A percentile compares a stretch with the other conserved stretches of the same genome.
phyloP scores from a whole-genome alignment of 1,140 invertebrate species.

The Choristoneura fumiferana region DNA sequence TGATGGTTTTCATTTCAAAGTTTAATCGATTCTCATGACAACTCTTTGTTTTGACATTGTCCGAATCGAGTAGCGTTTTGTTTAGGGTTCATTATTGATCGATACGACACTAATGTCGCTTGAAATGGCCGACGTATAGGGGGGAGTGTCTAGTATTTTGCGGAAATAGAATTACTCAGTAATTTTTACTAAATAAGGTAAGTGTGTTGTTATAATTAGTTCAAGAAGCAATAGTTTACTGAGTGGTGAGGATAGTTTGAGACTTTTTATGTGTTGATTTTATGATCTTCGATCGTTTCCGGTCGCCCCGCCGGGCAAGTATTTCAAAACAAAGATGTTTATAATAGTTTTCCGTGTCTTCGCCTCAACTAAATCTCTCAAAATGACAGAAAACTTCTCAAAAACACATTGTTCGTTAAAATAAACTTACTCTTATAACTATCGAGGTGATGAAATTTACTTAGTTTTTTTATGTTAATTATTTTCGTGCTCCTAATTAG shows the following conservation, averaged over 20 bases:
- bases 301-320: slow-evolving; percentile 55
- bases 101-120: slow-evolving; percentile 60
- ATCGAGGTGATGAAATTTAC: slow-evolving; percentile 3
- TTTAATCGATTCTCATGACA: slow-evolving; percentile 6
- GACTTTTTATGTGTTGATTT: not conserved
- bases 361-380: not conserved
- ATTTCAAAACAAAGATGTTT: slow-evolving; percentile 73
- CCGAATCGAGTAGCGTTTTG: slow-evolving; percentile 32
- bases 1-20: no score
- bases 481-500: slow-evolving; percentile 18
- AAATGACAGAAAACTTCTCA: not conserved
- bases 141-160: slow-evolving; percentile 74
- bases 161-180: slow-evolving; percentile 56
- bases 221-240: not conserved
- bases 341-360: slow-evolving; percentile 29
- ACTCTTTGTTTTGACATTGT: slow-evolving; percentile 17
- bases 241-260: not conserved
- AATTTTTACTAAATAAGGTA: slow-evolving; percentile 57
- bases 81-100: slow-evolving; percentile 55
- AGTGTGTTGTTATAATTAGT: slow-evolving; percentile 31
- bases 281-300: slow-evolving; percentile 47
- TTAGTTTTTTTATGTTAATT: slow-evolving; percentile 14
- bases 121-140: slow-evolving; percentile 77
- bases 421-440: not conserved
- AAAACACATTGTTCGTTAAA: not conserved